These are phyloP conservation scores for Drosophila emarginata DNA, from an alignment of 2,888 invertebrate genomes.

Conservation along the genomic window DNA sequence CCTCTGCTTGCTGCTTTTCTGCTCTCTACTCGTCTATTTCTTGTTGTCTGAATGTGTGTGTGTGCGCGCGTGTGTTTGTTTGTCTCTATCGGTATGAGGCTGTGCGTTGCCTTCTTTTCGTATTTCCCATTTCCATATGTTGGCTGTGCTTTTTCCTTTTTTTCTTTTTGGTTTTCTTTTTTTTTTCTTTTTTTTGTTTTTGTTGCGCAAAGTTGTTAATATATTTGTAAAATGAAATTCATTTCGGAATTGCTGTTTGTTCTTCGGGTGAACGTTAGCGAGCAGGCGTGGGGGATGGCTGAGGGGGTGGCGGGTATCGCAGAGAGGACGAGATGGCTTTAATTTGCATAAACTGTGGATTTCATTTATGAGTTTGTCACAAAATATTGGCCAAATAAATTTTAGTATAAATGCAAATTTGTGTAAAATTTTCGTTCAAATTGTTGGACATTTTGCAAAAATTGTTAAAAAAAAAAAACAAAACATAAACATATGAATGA, in stretches of 20 bases:
- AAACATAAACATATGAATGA: neutral
- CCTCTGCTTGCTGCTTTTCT: constrained; percentile 42
- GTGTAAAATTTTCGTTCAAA: neutral
- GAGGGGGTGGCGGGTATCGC: neutral
- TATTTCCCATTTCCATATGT: constrained; percentile 74
- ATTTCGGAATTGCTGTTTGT: constrained; percentile 72
- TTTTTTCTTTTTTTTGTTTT: constrained; percentile 25
- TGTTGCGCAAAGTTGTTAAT: constrained; percentile 75
- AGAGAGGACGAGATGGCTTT: constrained; percentile 20
- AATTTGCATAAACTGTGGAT: constrained; percentile 17
- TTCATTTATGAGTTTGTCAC: constrained; percentile 11
- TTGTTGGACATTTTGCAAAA: neutral
- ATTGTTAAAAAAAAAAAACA: neutral
- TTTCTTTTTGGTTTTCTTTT: constrained; percentile 9
- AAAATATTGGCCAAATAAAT: neutral
- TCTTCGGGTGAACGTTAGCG: constrained; percentile 22
- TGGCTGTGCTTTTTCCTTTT: constrained; percentile 58
- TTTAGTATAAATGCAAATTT: constrained; percentile 5
- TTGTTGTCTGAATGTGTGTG: neutral
- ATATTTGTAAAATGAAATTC: constrained; percentile 79
- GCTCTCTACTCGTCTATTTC: constrained; percentile 22
- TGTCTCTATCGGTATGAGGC: constrained; percentile 2
- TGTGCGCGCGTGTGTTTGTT: neutral
- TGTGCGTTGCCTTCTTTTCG: constrained; percentile 47
- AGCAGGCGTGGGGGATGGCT: constrained; percentile 1